phyloP scores from a whole-genome alignment of 2,113 vertebrate species.

The Salminus brasiliensis region DNA sequence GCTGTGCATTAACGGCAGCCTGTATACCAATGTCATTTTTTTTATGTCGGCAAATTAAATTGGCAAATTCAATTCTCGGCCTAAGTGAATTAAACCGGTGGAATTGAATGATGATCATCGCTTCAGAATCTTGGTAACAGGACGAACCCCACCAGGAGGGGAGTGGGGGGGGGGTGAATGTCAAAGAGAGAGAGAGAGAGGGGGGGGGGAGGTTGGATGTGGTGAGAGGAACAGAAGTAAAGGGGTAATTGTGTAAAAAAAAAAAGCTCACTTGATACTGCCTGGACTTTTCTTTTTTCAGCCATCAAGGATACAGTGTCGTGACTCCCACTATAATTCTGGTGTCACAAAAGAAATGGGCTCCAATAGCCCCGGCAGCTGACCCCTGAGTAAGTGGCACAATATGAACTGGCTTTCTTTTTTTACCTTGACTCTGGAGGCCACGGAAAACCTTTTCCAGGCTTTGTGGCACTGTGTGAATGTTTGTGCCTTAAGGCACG shows the following conservation, averaged over 20 bases:
- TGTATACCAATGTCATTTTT: conserved; percentile 61
- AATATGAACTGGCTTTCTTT: conserved; percentile 51
- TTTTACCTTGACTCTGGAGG: conserved; percentile 50
- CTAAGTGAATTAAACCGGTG: conserved; percentile 72
- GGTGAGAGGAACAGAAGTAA: conserved; percentile 24
- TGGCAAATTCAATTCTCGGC: conserved; percentile 68
- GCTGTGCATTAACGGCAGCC: conserved; percentile 63
- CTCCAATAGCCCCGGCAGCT: conserved; percentile 60
- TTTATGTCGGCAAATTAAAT: conserved; percentile 59
- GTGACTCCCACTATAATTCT: conserved; percentile 60
- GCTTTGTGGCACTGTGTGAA: conserved; percentile 38
- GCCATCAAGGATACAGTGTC: conserved; percentile 57
- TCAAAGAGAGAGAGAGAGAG: conserved; percentile 27
- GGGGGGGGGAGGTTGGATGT: conserved; percentile 9
- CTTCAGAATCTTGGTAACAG: conserved; percentile 59
- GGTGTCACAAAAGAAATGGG: conserved; percentile 60
- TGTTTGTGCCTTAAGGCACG: conserved; percentile 49
- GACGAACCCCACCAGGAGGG: conserved; percentile 58
- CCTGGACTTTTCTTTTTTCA: conserved; percentile 49
- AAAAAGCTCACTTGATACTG: conserved; percentile 63
- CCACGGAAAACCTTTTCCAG: conserved; percentile 53
- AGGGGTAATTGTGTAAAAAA: conserved; percentile 53
- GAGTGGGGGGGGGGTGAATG: conserved; percentile 60
- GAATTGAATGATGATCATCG: conserved; percentile 44
- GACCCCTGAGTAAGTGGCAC: conserved; percentile 55